These are phyloP conservation scores for Homalodisca vitripennis DNA, from an alignment of 1,140 invertebrate species.

Conservation along the genomic window DNA sequence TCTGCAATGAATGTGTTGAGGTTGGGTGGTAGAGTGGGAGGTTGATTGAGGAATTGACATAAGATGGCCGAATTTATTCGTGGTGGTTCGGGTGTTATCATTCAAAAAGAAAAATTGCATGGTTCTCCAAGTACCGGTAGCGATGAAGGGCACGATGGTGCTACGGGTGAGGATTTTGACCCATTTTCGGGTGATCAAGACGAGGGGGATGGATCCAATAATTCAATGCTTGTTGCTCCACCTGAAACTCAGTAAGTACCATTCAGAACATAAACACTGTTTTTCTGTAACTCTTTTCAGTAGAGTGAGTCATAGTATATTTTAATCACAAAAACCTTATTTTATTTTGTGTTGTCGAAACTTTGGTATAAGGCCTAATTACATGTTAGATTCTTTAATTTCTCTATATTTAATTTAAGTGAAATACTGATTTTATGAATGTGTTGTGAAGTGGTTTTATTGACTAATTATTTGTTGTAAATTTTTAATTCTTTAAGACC, in stretches of 20 bases:
- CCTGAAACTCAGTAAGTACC: constrained; percentile 61
- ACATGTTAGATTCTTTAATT: no score
- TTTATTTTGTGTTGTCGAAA: no score
- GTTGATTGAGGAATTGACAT: neutral
- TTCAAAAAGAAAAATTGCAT: constrained; percentile 54
- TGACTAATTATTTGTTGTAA: no score
- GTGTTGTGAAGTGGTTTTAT: no score
- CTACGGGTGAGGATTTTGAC: constrained; percentile 70
- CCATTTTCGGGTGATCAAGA: constrained; percentile 64
- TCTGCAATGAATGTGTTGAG: constrained; percentile 9
- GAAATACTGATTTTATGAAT: no score
- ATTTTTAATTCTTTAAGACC: no score
- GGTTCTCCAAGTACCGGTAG: constrained; percentile 81
- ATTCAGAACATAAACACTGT: no score
- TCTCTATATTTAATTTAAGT: no score
- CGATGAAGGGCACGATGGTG: constrained; percentile 71
- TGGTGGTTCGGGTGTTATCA: constrained; percentile 54
- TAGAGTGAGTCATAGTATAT: no score
- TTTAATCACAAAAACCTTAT: no score
- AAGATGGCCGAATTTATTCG: constrained; percentile 59
- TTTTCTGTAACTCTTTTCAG: no score
- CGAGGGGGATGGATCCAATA: constrained; percentile 72
- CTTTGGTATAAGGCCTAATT: no score
- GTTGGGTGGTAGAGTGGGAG: neutral
- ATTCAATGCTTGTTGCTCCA: constrained; percentile 54